Evolutionary conservation across 2,113 vertebrate species (phyloP), one percentile per base, ranked within the genome.

Genomic region (Ranitomeya imitator): DNA sequence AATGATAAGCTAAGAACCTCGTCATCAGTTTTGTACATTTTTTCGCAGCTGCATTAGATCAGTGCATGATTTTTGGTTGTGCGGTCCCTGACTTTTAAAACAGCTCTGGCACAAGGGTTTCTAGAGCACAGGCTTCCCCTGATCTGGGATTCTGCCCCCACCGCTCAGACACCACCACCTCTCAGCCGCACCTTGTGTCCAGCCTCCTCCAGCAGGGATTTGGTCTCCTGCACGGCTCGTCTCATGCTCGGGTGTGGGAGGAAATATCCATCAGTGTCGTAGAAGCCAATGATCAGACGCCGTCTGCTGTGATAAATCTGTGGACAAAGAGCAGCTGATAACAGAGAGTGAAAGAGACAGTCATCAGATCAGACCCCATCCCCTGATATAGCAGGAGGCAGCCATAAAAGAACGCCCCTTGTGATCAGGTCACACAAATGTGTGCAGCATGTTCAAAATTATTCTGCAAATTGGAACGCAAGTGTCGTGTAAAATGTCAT

Each of bases 261-360:
- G 1, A 85, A 61, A 83, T 90, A 94, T 26, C 92, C 94, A 8
- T 96, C 94, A 0, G 74, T 91, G 85, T 95, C 94, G 5, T 93
- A 90, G 87, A 94, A 97, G 65, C 96, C 96, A 6, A 97, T 95
- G 87, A 92, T 92, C 82, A 97, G 93, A 54, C 90, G 93, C 57
- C 79, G 90, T 23, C 93, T 91, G 89, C 94, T 94, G 51, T 92
- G 90, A 88, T 95, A 97, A 4, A 94, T 83, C 96, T 97, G 85
- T n/a, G 55, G 45, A 78, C n/a, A 19, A 19, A 37, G 31, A 83
- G 57, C 31, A 45, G 21, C 16, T 21, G 8, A 77, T 45, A 51
- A 2, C 61, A 63, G 61, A 12, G 18, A 63, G 0, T 63, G 6
- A 16, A 16, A 63, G 14, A 63, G 61, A 15, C 6, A 57, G 55